Evolutionary conservation across 2,113 vertebrate genomes (phyloP), one percentile per base, ranked within the genome.

Genomic region (Aviceda subcristata): DNA sequence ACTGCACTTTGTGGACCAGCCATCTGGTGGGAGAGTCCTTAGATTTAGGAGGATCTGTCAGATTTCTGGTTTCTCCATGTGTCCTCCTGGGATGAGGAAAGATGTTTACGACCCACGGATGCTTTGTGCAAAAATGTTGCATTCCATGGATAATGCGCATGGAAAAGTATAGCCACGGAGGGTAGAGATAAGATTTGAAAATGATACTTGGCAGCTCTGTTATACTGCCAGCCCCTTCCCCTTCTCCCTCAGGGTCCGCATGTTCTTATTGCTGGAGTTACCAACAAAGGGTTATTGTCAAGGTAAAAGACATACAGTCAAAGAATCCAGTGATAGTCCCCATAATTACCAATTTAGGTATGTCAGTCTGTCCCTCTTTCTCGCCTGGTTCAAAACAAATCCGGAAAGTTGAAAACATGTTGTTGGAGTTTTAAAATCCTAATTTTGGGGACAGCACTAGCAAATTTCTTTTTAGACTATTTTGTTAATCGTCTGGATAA

Each of bases 1-100:
- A 64, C 72, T 63, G 80, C 1, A 6, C 41, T 90, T 79, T 90
- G 81, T 45, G 90, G 81, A 87, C 36, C 74, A 92, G 90, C 78
- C 93, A 76, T 86, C 81, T 93, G 82, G 27, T 66, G 66, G n/a
- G 73, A 95, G 12, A 91, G 46, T 38, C 75, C 60, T 57, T 32
- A 76, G 75, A 92, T 95, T 94, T 88, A 79, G 66, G 87, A 92
- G 22, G 57, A 82, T 86, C 21, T 88, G 67, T 88, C 80, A 85
- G 45, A 73, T 75, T 94, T 74, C 77, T 94, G 81, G 50, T 94
- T 80, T 87, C 59, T 95, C 86, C 55, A 63, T 46, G 72, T 19
- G 39, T 92, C 36, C 66, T 85, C 29, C 45, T 83, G 62, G 71
- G 66, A 90, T 56, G 38, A 59, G 29, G 67, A 92, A 90, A 62